Percentiles rank a stretch among this genome's conserved stretches.
Conservation (phyloP, 2,888 invertebrate species). For the Caenorhabditis sinica region DNA sequence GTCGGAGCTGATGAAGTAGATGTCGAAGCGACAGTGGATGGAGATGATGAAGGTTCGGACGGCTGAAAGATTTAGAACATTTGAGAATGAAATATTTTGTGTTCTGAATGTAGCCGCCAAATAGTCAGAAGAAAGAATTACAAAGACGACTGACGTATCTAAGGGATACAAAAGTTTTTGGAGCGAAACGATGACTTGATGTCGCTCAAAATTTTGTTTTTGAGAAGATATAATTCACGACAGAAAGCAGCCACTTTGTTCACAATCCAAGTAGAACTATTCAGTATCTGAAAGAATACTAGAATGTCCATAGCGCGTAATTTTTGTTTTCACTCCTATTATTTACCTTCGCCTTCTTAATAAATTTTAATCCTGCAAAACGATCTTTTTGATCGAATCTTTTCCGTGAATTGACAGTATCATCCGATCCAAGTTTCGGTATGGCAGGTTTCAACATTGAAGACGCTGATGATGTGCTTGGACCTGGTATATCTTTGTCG, state of each 20-base stretch:
- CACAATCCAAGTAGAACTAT: too few species aligned
- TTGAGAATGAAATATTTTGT: not conserved
- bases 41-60: slow-evolving; percentile 29
- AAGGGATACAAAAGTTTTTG: slow-evolving; percentile 8
- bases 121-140: not conserved
- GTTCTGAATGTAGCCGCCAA: too few species aligned
- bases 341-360: slow-evolving; percentile 71
- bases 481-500: slow-evolving; percentile 40
- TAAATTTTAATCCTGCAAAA: slow-evolving; percentile 68
- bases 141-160: not conserved
- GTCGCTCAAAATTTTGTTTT: too few species aligned
- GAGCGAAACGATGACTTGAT: not conserved
- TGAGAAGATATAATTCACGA: not conserved
- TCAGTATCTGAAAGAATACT: not conserved
- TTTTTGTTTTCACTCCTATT: too few species aligned
- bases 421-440: slow-evolving; percentile 27
- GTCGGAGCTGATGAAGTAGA: slow-evolving; percentile 27
- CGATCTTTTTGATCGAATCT: slow-evolving; percentile 69
- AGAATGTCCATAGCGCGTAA: too few species aligned
- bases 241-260: not conserved
- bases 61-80: slow-evolving; percentile 5
- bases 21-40: not conserved
- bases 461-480: slow-evolving; percentile 14
- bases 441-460: slow-evolving; percentile 32
- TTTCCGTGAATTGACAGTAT: slow-evolving; percentile 6